phyloP scores from a whole-genome alignment of 1,140 invertebrate species.

The Mylabris phalerata region DNA sequence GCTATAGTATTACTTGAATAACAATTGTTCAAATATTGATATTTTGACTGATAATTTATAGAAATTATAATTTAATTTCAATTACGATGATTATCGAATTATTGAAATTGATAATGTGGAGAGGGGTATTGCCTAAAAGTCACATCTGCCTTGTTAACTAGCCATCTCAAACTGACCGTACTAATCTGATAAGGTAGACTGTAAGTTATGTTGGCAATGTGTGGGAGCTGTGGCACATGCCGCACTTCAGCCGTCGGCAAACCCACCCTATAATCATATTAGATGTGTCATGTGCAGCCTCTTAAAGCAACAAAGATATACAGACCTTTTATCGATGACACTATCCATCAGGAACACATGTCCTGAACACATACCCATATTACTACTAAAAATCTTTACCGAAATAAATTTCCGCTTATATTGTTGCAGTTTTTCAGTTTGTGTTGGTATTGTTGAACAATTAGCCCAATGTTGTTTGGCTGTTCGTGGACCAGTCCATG shows the following conservation, averaged over 20 bases:
- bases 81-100: not conserved
- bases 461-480: constrained; percentile 55
- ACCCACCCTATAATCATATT: constrained; percentile 11
- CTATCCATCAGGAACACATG: constrained; percentile 13
- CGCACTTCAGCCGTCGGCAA: not conserved
- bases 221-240: constrained; percentile 17
- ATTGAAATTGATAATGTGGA: not conserved
- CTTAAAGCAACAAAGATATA: constrained; percentile 2
- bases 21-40: not conserved
- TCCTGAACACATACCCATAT: not conserved
- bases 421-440: constrained; percentile 57
- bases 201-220: constrained; percentile 15
- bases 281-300: constrained; percentile 18
- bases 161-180: constrained; percentile 12
- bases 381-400: no score
- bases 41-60: not conserved
- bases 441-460: constrained; percentile 60
- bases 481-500: constrained; percentile 56
- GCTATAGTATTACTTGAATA: not conserved
- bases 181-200: constrained; percentile 13
- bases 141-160: constrained; percentile 15
- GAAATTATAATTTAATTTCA: no score
- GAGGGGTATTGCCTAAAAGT: constrained; percentile 3
- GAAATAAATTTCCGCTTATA: no score
- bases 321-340: constrained; percentile 6